Conservation (phyloP, 2,888 invertebrate genomes). For the Parnassius smintheus region DNA sequence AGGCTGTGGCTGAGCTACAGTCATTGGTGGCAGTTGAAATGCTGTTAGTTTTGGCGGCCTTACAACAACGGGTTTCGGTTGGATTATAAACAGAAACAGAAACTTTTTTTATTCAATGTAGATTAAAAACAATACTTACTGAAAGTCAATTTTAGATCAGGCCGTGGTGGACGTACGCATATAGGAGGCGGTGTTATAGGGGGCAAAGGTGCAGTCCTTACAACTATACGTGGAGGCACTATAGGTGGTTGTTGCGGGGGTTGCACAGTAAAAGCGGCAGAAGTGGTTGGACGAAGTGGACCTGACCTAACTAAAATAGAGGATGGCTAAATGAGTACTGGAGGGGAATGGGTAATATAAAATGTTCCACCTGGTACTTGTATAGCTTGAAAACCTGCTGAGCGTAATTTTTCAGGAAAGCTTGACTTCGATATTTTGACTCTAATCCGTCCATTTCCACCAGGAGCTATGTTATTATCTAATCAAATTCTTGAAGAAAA, state of each 20-base stretch:
- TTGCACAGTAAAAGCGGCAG: constrained; percentile 47
- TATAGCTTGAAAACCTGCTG: constrained; percentile 52
- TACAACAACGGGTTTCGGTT: constrained; percentile 50
- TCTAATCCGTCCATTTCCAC: constrained; percentile 51
- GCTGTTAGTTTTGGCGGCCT: constrained; percentile 45
- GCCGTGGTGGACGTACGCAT: constrained; percentile 46
- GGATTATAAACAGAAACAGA: too few relatives aligned
- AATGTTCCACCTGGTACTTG: constrained; percentile 59
- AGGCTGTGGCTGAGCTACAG: constrained; percentile 39
- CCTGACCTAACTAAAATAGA: constrained; percentile 55
- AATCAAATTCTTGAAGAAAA: background rate
- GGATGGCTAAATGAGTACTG: constrained; percentile 60
- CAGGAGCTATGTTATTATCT: constrained; percentile 39
- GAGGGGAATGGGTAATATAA: constrained; percentile 52
- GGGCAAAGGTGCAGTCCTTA: constrained; percentile 40
- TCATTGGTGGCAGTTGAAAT: constrained; percentile 40
- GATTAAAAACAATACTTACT: too few relatives aligned
- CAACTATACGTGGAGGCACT: constrained; percentile 46
- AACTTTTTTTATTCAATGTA: too few relatives aligned
- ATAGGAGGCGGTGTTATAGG: constrained; percentile 42
- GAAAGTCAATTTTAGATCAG: too few relatives aligned
- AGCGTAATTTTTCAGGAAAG: constrained; percentile 41
- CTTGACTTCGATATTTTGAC: constrained; percentile 40
- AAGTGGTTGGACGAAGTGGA: constrained; percentile 43
- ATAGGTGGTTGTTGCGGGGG: constrained; percentile 45